A percentile compares a stretch with the other conserved stretches of the same genome.
These are phyloP conservation scores for Idaea biselata DNA, from an alignment of 2,888 invertebrate genomes.

Conservation along the genomic window DNA sequence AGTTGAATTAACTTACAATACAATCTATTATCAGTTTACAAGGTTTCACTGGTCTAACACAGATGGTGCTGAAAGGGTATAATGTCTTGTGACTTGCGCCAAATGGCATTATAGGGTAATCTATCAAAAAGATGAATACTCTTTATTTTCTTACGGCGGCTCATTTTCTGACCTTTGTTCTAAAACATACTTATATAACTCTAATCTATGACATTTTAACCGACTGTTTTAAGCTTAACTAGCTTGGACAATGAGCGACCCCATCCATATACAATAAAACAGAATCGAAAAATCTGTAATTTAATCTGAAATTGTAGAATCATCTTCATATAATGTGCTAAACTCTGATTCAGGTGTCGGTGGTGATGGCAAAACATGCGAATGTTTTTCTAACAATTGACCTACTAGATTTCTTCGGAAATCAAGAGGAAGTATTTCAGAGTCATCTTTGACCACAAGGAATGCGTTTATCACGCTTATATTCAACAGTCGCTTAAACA, in stretches of 20 bases:
- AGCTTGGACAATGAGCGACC: neutral
- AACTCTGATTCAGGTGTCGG: conserved; percentile 1
- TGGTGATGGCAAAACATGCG: neutral
- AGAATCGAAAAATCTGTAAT: neutral
- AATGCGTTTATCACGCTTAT: neutral
- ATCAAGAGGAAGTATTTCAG: neutral
- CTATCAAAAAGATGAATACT: too few species aligned
- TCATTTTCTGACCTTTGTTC: too few species aligned
- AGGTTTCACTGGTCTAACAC: too few species aligned
- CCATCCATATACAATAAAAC: neutral
- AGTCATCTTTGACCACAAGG: neutral
- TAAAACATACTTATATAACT: too few species aligned
- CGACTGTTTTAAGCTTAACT: too few species aligned
- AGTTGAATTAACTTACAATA: too few species aligned
- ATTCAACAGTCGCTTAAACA: neutral
- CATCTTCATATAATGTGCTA: neutral
- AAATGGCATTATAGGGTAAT: too few species aligned
- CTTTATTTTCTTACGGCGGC: too few species aligned
- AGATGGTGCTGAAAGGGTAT: too few species aligned
- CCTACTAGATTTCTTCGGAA: neutral
- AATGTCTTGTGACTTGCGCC: too few species aligned
- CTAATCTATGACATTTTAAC: too few species aligned
- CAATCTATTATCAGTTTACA: too few species aligned
- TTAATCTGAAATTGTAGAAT: neutral
- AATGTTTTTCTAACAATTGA: neutral